phyloP scores from a whole-genome alignment of 2,113 vertebrate species.

The Myotis lucifugus region DNA sequence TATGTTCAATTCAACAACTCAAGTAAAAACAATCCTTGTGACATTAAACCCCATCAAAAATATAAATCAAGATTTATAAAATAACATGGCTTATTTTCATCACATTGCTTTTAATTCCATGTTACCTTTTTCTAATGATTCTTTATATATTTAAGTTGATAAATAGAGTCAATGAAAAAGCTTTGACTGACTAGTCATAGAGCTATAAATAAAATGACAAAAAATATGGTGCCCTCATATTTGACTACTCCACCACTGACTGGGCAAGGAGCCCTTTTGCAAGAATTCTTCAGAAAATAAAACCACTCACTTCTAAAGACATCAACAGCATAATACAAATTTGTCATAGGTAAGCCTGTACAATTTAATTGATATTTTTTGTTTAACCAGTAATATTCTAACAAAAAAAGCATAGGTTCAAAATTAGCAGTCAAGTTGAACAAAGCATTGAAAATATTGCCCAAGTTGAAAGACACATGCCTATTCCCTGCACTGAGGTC shows the following conservation, averaged over 20 bases:
- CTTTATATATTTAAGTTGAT: not conserved
- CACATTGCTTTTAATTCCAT: not conserved
- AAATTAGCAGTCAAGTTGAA: conserved; percentile 31
- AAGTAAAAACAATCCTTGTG: not conserved
- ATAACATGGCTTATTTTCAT: not conserved
- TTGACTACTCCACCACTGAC: not conserved
- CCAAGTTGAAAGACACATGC: conserved; percentile 19
- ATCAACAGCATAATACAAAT: not conserved
- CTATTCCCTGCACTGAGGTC: not conserved
- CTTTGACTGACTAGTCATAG: not conserved
- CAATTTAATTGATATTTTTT: conserved; percentile 42
- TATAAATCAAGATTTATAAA: not conserved
- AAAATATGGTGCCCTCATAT: not conserved
- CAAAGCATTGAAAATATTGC: conserved; percentile 46
- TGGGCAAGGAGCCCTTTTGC: conserved; percentile 50
- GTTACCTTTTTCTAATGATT: not conserved
- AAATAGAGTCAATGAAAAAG: not conserved
- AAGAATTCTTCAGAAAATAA: conserved; percentile 58
- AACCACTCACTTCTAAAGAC: conserved; percentile 32
- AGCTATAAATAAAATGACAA: not conserved
- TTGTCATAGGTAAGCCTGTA: conserved; percentile 32
- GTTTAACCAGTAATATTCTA: not conserved
- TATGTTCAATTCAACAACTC: not conserved
- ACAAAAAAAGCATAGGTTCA: conserved; percentile 40
- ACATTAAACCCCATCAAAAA: not conserved